Base-by-base conservation (phyloP, 2,113 vertebrate species). In the Heterocephalus glaber region DNA sequence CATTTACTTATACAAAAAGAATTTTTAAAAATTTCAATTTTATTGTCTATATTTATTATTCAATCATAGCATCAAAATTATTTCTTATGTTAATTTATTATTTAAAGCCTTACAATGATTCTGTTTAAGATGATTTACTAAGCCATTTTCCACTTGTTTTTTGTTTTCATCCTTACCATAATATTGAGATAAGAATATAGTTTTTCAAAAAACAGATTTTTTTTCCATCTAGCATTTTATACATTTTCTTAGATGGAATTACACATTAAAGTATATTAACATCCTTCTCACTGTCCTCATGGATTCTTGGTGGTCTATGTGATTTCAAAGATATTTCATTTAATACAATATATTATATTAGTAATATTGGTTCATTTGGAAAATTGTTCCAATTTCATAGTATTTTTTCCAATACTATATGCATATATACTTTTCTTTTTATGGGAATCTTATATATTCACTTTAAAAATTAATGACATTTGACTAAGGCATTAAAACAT, bases 21-120 rank as follows among this genome's bases (percentile, higher is more conserved):
- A 22, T 1, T n/a, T 0, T 41, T 2, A 28, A 66, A 66, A 22
- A 1, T n/a, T 0, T 41, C 3, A 28, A 66, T 90, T 79, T 94
- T 80, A 20, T 26, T 60, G 58, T 79, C 13, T 74, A 7, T 14
- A 86, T 83, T 56, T 24, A 65, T 65, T 38, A 30, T 44, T 49
- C 56, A 38, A 82, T 68, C 28, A 87, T 90, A 82, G 14, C 7
- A 91, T 82, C 22, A 60, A 92, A 52, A 86, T 77, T 94, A 92
- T 94, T 58, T 56, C 54, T 61, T n/a, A 63, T 35, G 0, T 79
- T 96, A 65, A 74, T 44, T 49, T 5, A 77, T 38, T 80, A 38
- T 49, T 49, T 85, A 86, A 72, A 91, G 41, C 2, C 5, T 96
- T 66, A 70, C 1, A 76, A 94, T 83, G 2, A 58, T 70, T 26